Evolutionary conservation across 2,797 vertebrate species (phyloP), one percentile per base, ranked within the genome.

Genomic region (Silurus lanzhouensis): DNA sequence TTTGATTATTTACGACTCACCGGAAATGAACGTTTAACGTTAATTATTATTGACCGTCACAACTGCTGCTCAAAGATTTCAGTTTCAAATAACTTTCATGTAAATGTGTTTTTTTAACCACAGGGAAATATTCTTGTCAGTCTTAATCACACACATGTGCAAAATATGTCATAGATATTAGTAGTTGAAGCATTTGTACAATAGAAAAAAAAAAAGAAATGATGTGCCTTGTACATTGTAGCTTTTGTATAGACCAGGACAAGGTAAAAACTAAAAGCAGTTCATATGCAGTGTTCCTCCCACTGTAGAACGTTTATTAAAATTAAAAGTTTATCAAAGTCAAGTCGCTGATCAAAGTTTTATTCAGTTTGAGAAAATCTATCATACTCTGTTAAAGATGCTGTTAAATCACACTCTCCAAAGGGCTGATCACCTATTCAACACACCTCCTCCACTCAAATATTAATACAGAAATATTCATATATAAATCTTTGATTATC

Each of bases 401-500:
- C 75, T 86, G 88, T 90, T 92, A 91, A 91, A 92, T 92, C 91
- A 94, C 92, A 90, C 86, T 86, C 89, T 92, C 90, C 91, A 90
- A 89, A 82, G 90, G 90, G 90, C 89, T 90, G 91, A 92, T 94
- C 91, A 91, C 92, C 92, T 93, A 94, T 95, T 94, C 93, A 94
- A 94, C 91, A 94, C 92, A 93, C 92, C 89, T 92, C 91, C 90
- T 89, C 89, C 90, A 60, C 91, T 95, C 91, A 94, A 95, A 95
- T 95, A 95, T 95, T 94, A 93, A 95, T 95, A 90, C 87, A 83
- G 57, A 91, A 91, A 93, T 92, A 93, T 93, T 93, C 93, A 92
- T 91, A 91, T 92, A 95, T 95, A 93, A 94, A 95, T 95, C 90
- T 95, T 95, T 95, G 90, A 95, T 94, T 92, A 93, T 93, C 92